Conservation (phyloP, 37 sponge, comb jelly and placozoan genomes). For the Petrosia ficiformis region DNA sequence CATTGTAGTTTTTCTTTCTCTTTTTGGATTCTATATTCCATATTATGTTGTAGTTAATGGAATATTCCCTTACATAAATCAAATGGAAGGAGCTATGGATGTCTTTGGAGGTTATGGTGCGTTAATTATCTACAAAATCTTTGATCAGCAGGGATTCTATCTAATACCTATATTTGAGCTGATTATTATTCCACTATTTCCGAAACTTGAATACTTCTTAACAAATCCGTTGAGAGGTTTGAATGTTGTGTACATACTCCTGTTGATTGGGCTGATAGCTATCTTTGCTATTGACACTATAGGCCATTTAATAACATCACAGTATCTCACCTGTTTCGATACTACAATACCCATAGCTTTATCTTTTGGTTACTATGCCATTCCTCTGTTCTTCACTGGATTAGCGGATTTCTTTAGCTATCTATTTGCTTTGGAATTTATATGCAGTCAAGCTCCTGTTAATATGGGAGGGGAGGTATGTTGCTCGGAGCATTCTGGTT, state of each 20-base stretch:
- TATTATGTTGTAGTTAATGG: neutral
- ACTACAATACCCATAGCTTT: neutral
- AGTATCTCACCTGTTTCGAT: too few species aligned
- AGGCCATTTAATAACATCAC: too few species aligned
- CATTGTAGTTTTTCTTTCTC: neutral
- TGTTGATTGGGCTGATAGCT: neutral
- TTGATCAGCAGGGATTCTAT: neutral
- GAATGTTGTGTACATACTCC: neutral
- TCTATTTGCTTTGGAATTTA: neutral
- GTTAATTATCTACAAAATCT: neutral
- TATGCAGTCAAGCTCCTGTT: neutral
- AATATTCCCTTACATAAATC: neutral
- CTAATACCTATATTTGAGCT: neutral
- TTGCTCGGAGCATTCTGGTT: neutral
- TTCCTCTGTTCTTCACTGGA: neutral
- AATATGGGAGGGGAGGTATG: constrained; percentile 7
- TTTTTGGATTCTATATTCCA: neutral
- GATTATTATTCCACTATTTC: constrained; percentile 2
- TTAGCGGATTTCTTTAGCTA: neutral
- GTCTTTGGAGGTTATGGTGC: neutral
- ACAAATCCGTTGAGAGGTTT: neutral
- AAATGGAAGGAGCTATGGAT: neutral
- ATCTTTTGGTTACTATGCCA: neutral
- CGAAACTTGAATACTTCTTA: constrained; percentile 7
- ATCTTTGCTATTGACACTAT: neutral